A percentile compares a stretch with the other conserved stretches of the same genome.
phyloP scores from a whole-genome alignment of 1,140 invertebrate species.

The Ladona fulva region DNA sequence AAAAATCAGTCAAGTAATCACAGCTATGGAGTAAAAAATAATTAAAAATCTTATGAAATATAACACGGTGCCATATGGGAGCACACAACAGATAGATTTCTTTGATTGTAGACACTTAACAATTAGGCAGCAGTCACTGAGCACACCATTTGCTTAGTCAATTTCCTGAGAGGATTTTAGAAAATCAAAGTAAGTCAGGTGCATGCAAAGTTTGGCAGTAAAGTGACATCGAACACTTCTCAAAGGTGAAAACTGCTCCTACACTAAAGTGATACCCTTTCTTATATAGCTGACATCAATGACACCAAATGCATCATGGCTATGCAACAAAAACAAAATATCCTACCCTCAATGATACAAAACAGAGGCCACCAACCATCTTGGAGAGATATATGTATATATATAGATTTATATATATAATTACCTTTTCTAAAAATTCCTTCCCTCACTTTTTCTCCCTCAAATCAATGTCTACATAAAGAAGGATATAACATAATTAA shows the following conservation, averaged over 20 bases:
- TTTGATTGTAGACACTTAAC: not conserved
- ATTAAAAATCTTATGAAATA: slow-evolving; percentile 7
- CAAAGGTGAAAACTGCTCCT: not conserved
- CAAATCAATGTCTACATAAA: not conserved
- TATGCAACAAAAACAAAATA: not conserved
- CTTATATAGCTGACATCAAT: not conserved
- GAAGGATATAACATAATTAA: not conserved
- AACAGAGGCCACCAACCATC: not conserved
- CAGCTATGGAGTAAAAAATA: slow-evolving; percentile 4
- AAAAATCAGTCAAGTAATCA: slow-evolving; percentile 10
- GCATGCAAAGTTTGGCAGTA: not conserved
- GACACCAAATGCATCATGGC: slow-evolving; percentile 7
- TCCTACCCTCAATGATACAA: not conserved
- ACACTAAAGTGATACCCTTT: not conserved
- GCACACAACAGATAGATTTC: not conserved
- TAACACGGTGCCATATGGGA: not conserved
- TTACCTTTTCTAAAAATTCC: slow-evolving; percentile 3
- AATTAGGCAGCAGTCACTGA: not conserved
- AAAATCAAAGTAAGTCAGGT: not conserved
- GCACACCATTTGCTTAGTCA: no score
- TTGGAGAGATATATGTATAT: not conserved
- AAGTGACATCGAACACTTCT: not conserved
- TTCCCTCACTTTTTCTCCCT: not conserved
- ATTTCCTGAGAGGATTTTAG: no score
- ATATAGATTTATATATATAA: not conserved